phyloP scores from a whole-genome alignment of 2,888 invertebrate species.

The Ichneumoninae sp. region DNA sequence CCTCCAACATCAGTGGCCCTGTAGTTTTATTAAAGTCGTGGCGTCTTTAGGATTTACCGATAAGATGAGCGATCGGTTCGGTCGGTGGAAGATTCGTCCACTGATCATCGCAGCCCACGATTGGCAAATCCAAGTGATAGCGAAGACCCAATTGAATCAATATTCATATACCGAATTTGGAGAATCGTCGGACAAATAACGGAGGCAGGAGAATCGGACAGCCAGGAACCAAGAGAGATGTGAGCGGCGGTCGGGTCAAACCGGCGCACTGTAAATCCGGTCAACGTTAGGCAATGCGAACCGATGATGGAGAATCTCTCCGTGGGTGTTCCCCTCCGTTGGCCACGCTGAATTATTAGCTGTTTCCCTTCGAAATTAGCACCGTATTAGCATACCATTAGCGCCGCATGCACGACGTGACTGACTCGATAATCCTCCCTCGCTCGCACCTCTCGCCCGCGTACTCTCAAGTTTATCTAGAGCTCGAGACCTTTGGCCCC shows the following conservation, averaged over 20 bases:
- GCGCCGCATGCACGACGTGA: constrained; percentile 68
- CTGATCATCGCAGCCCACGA: neutral
- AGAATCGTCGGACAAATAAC: constrained; percentile 19
- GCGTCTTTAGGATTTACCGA: neutral
- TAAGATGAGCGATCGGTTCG: neutral
- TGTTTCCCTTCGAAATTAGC: constrained; percentile 77
- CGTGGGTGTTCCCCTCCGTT: constrained; percentile 63
- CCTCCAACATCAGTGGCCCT: neutral
- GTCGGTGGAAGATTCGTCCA: neutral
- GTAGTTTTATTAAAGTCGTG: neutral
- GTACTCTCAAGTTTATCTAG: constrained; percentile 24
- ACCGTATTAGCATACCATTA: constrained; percentile 77
- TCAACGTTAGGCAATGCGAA: constrained; percentile 47
- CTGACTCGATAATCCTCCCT: constrained; percentile 74
- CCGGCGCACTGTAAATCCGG: constrained; percentile 56
- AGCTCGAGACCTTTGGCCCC: constrained; percentile 11
- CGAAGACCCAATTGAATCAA: constrained; percentile 1
- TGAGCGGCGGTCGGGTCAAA: constrained; percentile 35
- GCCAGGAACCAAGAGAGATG: constrained; percentile 9
- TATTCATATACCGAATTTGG: constrained; percentile 18
- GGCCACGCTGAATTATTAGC: constrained; percentile 75
- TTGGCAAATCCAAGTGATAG: neutral
- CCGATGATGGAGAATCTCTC: constrained; percentile 57
- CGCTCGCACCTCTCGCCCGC: constrained; percentile 71
- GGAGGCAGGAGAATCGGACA: constrained; percentile 4